These are phyloP conservation scores for Darevskia nairensis DNA, from an alignment of 2,797 vertebrate genomes.

Conservation along the genomic window DNA sequence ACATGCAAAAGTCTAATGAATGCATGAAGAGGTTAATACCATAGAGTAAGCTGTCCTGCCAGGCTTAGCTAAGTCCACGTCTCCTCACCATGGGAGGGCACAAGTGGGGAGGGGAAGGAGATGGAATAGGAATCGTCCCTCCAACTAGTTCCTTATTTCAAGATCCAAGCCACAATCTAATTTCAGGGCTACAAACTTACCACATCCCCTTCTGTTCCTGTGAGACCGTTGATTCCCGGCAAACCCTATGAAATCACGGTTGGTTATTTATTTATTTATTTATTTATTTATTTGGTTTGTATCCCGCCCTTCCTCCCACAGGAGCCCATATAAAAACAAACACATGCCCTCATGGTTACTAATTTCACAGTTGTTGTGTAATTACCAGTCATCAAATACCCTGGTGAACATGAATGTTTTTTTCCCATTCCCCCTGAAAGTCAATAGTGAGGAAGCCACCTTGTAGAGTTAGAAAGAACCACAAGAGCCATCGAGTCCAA, in stretches of 20 bases:
- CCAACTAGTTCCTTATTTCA: neutral
- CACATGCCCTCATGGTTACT: too few species aligned
- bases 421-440: too few species aligned
- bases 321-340: too few species aligned
- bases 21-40: neutral
- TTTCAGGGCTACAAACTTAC: constrained; percentile 67
- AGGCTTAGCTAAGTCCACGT: too few species aligned
- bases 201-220: constrained; percentile 71
- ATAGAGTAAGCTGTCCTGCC: too few species aligned
- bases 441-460: too few species aligned
- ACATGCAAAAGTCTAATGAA: too few species aligned
- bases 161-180: constrained; percentile 10
- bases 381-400: too few species aligned
- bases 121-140: neutral
- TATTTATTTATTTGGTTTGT: neutral
- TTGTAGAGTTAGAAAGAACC: too few species aligned
- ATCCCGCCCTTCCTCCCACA: neutral
- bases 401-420: too few species aligned
- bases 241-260: constrained; percentile 73
- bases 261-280: neutral
- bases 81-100: neutral
- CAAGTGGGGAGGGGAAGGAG: neutral
- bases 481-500: too few species aligned
- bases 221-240: constrained; percentile 74
- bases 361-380: too few species aligned